Evolutionary conservation across 2,888 invertebrate species (phyloP), one percentile per base, ranked within the genome.

Genomic region (Drosophila cyrtoloma): DNA sequence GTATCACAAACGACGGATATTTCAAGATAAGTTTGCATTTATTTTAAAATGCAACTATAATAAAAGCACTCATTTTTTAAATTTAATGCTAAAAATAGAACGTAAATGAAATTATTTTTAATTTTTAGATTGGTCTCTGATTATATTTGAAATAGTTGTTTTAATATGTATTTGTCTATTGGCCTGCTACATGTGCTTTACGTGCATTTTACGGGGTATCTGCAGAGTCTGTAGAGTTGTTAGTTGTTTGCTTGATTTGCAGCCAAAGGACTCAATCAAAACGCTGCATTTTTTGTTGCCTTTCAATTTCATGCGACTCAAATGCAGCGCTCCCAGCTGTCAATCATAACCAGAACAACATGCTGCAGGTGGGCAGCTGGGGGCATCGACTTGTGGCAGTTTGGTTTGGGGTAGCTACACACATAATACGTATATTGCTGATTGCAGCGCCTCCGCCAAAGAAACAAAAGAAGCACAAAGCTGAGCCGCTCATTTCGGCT

Each of bases 241-340:
- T 19, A 14, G 26, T 28, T 22, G n/a, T 37, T 39, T 28, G 47
- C 14, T 16, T 33, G 28, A 26, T 35, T 28, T 42, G 9, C 26
- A 44, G 56, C 44, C 65, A 64, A 73, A 67, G 62, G 70, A 85
- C 76, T 86, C 88, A 90, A 86, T 90, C 89, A 88, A 86, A 81
- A 72, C 72, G 75, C 78, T 86, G 87, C 73, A 84, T 75, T 88
- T 81, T 76, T 70, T 63, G 65, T 50, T 68, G 77, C 76, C 73
- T 76, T 83, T 86, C 80, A 75, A 76, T 75, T 80, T 71, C 67
- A 83, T 86, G 79, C 65, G 82, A 82, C 77, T 86, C 82, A 68
- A 82, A 85, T 82, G 90, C 85, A 87, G 74, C 84, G 71, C 50
- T 51, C 75, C 75, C 73, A 79, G 85, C 89, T 90, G 91, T 91